Evolutionary conservation across 1,140 invertebrate genomes (phyloP), one percentile per base, ranked within the genome.

Genomic region (Drosophila sechellia): DNA sequence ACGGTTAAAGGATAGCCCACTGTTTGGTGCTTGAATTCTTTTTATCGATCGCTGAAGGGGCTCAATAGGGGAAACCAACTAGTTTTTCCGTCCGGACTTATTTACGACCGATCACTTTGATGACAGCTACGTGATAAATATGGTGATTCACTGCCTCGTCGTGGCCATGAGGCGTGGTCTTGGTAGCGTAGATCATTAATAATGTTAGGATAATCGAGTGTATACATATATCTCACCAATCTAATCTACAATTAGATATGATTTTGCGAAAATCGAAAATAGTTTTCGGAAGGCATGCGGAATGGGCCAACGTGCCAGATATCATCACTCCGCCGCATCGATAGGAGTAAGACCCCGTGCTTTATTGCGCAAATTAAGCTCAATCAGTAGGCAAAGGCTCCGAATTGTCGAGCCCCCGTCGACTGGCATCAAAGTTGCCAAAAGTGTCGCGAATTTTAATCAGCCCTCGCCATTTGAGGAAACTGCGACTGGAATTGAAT

Each of bases 321-420:
- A 25, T 27, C 52, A 60, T 17, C 27, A 58, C 20, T 22, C 22
- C 5, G 15, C 25, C 22, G 43, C 2, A n/a, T 43, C 15, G 61
- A 65, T 66, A 61, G 17, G 17, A 34, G 34, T n/a, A 61, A 50
- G 64, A 25, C 34, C 27, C 53, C 40, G 1, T n/a, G 3, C 5
- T 48, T 56, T 54, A 48, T 54, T 49, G 35, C 52, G 64, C 43
- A 71, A 71, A 71, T 71, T 71, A 57, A 71, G 65, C 27, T 70
- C 68, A 71, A 71, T 71, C 52, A 70, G 56, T 20, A 15, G 42
- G 34, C 17, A 13, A 20, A 4, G 10, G 5, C 50, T 25, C 13
- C 20, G n/a, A 59, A 15, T 27, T 37, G 34, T 48, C 57, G 17
- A 48, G 42, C 34, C 43, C 27, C 31, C 27, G n/a, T n/a, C 20